These are phyloP conservation scores for Diloba caeruleocephala DNA, from an alignment of 2,888 invertebrate species.

Conservation along the genomic window DNA sequence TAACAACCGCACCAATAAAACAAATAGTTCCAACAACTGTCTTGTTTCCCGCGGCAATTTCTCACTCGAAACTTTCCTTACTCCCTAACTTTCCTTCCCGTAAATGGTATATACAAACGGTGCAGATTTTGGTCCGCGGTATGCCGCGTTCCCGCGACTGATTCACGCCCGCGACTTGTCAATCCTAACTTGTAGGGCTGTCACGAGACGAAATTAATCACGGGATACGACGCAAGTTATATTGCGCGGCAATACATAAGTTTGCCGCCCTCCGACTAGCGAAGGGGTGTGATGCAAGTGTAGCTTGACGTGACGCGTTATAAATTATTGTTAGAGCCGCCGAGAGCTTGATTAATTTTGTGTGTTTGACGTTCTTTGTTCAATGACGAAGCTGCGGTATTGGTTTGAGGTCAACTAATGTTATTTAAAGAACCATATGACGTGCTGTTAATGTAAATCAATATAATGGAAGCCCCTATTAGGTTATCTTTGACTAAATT, in stretches of 20 bases:
- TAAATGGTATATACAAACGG: constrained; percentile 45
- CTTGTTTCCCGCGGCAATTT: constrained; percentile 38
- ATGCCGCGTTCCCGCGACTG: constrained; percentile 48
- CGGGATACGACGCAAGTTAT: constrained; percentile 45
- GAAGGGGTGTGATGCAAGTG: constrained; percentile 42
- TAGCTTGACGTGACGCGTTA: constrained; percentile 50
- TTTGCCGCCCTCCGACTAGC: constrained; percentile 32
- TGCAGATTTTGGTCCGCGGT: constrained; percentile 33
- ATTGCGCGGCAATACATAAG: constrained; percentile 53
- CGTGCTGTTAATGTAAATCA: constrained; percentile 23
- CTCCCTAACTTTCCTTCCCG: constrained; percentile 33
- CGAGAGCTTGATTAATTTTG: constrained; percentile 54
- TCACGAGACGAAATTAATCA: constrained; percentile 52
- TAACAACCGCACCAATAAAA: constrained; percentile 38
- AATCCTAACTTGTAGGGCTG: constrained; percentile 43
- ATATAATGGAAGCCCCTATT: constrained; percentile 20
- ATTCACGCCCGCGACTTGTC: constrained; percentile 58
- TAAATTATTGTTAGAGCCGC: constrained; percentile 52
- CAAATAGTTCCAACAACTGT: constrained; percentile 42
- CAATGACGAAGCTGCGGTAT: constrained; percentile 34
- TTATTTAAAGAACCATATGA: constrained; percentile 27
- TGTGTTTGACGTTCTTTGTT: constrained; percentile 38
- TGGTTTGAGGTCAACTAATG: constrained; percentile 29
- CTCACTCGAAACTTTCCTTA: constrained; percentile 31
- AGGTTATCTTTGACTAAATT: constrained; percentile 16